These are phyloP conservation scores for Megathymus violae DNA, from an alignment of 1,140 invertebrate genomes.

Conservation along the genomic window DNA sequence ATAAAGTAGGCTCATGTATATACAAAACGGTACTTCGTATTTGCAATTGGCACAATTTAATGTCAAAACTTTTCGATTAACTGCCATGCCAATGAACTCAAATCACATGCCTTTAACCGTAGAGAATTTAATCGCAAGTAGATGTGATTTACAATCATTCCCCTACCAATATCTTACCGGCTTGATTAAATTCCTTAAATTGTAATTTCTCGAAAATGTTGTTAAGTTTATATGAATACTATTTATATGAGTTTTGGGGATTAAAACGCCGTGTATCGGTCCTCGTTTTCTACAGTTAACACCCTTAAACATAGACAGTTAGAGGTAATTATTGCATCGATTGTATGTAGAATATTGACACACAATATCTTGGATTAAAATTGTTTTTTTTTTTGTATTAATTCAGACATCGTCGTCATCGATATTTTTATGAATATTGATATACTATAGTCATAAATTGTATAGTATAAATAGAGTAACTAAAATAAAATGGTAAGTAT, in stretches of 20 bases:
- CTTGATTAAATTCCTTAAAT: constrained; percentile 70
- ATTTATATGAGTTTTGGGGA: neutral
- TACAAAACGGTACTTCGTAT: no score
- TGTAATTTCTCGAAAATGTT: constrained; percentile 52
- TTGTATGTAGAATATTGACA: no score
- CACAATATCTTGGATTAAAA: no score
- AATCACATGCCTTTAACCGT: neutral
- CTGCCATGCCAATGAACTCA: constrained; percentile 5
- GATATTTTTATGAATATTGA: no score
- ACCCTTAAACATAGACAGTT: no score
- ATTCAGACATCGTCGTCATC: no score
- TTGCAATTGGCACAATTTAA: neutral
- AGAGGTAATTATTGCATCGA: neutral
- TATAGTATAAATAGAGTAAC: no score
- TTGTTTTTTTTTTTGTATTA: no score
- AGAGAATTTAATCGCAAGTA: constrained; percentile 27
- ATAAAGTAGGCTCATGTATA: no score
- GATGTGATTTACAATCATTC: constrained; percentile 57
- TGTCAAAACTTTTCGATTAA: neutral
- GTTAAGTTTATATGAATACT: constrained; percentile 52
- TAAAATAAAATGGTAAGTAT: no score
- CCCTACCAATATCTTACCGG: constrained; percentile 62
- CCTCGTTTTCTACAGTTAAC: no score
- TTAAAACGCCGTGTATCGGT: neutral
- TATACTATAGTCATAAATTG: no score